phyloP scores from a whole-genome alignment of 1,140 invertebrate genomes.

The Wiebesia pumilae region DNA sequence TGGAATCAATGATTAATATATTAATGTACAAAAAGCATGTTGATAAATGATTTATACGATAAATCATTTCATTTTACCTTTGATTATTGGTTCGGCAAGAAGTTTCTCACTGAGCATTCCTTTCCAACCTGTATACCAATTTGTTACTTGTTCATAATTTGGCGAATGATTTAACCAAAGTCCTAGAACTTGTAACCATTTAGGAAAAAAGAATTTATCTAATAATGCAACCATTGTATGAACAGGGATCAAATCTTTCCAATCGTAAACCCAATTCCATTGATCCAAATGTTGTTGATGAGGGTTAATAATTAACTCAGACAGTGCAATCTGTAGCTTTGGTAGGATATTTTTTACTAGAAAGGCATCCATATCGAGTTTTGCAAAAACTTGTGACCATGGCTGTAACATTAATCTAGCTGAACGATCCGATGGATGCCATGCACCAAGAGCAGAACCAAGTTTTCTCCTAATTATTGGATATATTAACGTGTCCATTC shows the following conservation, averaged over 20 bases:
- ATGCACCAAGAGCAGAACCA: conserved; percentile 88
- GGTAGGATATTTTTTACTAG: conserved; percentile 93
- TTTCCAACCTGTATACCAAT: conserved; percentile 94
- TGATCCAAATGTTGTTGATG: conserved; percentile 86
- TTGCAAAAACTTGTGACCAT: conserved; percentile 91
- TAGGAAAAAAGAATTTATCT: conserved; percentile 91
- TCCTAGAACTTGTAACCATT: conserved; percentile 88
- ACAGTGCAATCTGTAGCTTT: conserved; percentile 86
- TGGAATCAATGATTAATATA: not conserved
- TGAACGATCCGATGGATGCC: conserved; percentile 95
- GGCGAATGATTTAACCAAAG: conserved; percentile 88
- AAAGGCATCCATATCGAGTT: conserved; percentile 89
- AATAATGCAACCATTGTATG: conserved; percentile 83
- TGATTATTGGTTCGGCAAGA: conserved; percentile 81
- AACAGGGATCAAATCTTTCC: conserved; percentile 86
- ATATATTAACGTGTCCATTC: conserved; percentile 88
- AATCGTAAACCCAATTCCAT: conserved; percentile 92
- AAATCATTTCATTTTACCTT: conserved; percentile 74
- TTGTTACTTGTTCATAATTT: conserved; percentile 88
- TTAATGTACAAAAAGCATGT: not conserved
- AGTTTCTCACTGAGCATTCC: conserved; percentile 82
- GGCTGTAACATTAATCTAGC: conserved; percentile 94
- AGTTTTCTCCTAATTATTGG: conserved; percentile 95
- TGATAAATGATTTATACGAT: too few species aligned
- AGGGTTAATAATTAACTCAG: conserved; percentile 89